Evolutionary conservation across 2,797 vertebrate species (phyloP).

Genomic region (Florisuga fusca): DNA sequence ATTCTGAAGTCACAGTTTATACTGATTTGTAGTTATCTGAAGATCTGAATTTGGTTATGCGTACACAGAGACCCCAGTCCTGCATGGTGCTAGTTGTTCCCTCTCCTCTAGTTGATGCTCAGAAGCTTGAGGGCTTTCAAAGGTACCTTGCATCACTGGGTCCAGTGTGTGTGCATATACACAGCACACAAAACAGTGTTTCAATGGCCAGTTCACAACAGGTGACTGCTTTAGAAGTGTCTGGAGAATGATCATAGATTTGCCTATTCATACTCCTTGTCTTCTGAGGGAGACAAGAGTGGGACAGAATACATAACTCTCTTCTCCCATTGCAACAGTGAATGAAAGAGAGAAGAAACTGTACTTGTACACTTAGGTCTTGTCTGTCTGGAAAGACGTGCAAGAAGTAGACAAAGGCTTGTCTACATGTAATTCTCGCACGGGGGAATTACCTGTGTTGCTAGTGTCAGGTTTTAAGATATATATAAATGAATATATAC

Average conservation of each 20-base stretch:
- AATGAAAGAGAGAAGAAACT: not conserved
- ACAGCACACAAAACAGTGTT: not conserved
- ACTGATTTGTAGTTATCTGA: slow-evolving; percentile 76
- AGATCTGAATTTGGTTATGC: not conserved
- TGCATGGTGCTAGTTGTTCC: not conserved
- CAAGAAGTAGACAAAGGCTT: not conserved
- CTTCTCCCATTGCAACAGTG: not conserved
- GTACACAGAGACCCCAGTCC: not conserved
- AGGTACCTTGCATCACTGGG: not conserved
- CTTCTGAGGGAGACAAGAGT: not conserved
- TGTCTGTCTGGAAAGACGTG: not conserved
- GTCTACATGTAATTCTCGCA: not conserved
- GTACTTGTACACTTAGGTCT: not conserved
- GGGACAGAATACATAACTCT: not conserved
- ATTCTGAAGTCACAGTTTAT: slow-evolving; percentile 87
- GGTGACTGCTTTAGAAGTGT: not conserved
- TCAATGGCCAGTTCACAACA: not conserved
- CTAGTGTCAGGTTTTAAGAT: not conserved
- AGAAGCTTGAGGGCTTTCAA: not conserved
- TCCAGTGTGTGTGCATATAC: not conserved
- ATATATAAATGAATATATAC: not conserved
- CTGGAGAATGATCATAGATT: not conserved
- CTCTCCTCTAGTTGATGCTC: not conserved
- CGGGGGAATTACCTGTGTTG: not conserved
- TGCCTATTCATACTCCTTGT: not conserved